Evolutionary conservation across 1,140 invertebrate genomes (phyloP).

Genomic region (Gryllus bimaculatus): DNA sequence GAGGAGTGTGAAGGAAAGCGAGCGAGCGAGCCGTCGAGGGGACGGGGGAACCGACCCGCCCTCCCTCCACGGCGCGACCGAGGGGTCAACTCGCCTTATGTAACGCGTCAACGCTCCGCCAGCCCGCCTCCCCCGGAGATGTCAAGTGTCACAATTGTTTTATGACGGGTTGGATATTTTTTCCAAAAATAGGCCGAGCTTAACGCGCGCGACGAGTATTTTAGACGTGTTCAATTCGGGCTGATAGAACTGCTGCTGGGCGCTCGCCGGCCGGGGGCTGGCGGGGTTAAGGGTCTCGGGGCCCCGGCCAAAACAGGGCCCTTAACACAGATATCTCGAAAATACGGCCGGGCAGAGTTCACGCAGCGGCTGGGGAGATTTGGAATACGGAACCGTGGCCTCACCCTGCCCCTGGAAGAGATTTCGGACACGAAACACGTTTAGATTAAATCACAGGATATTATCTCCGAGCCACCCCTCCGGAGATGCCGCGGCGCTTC

Average conservation of each 20-base stretch:
- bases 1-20: background rate
- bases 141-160: conserved; percentile 4
- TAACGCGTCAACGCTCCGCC: background rate
- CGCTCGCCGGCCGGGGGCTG: background rate
- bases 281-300: background rate
- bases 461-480: no score
- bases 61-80: background rate
- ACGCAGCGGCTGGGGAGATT: background rate
- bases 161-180: background rate
- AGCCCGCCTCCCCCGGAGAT: background rate
- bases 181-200: background rate
- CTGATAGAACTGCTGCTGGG: background rate
- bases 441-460: no score
- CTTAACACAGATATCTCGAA: background rate
- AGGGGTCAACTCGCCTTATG: background rate
- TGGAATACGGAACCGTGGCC: background rate
- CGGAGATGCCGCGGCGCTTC: no score
- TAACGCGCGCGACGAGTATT: background rate
- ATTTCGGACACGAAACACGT: no score
- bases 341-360: background rate
- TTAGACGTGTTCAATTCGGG: background rate
- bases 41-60: background rate
- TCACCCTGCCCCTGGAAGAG: no score
- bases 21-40: background rate
- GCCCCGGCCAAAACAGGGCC: background rate